A percentile compares a stretch with the other conserved stretches of the same genome.
Conservation (phyloP, 2,113 vertebrate species). For the Tragulus kanchil region DNA sequence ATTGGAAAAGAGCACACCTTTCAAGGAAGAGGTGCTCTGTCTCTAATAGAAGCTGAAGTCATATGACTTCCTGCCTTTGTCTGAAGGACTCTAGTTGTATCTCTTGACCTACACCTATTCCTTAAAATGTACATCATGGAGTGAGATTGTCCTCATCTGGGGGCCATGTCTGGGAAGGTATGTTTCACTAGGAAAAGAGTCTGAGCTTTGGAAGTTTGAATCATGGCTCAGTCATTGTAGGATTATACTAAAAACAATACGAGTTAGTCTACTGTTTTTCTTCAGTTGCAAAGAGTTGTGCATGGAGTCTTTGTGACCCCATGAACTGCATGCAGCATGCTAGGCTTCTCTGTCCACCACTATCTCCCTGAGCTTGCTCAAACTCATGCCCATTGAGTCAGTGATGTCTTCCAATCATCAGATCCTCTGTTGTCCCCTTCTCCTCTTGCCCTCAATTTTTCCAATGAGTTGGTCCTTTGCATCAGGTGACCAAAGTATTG, state of each 20-base stretch:
- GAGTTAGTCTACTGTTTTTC: not conserved
- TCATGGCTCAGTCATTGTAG: not conserved
- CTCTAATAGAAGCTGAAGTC: not conserved
- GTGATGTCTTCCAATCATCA: too few relatives aligned
- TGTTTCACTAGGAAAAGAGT: not conserved
- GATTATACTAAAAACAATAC: not conserved
- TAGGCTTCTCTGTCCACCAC: too few relatives aligned
- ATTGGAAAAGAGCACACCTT: not conserved
- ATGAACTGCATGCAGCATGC: too few relatives aligned
- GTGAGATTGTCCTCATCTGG: not conserved
- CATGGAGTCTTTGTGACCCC: too few relatives aligned
- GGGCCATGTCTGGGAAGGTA: not conserved
- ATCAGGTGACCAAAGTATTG: too few relatives aligned
- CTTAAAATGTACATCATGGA: not conserved
- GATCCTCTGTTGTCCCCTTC: too few relatives aligned
- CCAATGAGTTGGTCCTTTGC: too few relatives aligned
- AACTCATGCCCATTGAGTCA: too few relatives aligned
- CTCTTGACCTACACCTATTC: too few relatives aligned
- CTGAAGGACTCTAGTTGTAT: not conserved
- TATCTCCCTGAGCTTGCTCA: too few relatives aligned
- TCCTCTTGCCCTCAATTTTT: too few relatives aligned
- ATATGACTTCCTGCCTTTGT: not conserved
- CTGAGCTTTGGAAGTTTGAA: not conserved
- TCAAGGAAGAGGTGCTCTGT: not conserved
- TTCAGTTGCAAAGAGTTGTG: too few relatives aligned